Evolutionary conservation across 2,888 invertebrate genomes (phyloP).

Genomic region (Diplazon laetatorius): DNA sequence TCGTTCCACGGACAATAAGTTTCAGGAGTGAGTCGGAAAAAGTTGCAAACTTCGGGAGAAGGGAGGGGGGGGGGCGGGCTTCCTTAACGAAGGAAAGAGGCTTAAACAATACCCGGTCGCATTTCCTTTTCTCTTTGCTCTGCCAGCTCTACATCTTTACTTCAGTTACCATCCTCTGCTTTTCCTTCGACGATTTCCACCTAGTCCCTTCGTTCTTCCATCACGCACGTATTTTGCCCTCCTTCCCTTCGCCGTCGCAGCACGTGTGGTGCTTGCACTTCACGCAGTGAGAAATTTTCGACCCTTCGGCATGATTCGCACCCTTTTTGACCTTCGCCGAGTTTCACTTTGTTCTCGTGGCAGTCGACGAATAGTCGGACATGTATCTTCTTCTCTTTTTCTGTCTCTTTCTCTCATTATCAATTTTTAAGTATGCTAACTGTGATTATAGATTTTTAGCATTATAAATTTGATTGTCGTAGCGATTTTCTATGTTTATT

Average conservation of each 20-base stretch:
- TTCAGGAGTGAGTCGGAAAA: conserved; percentile 66
- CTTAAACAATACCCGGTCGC: conserved; percentile 71
- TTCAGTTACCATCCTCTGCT: not conserved
- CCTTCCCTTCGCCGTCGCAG: too few relatives aligned
- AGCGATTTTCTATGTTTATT: too few relatives aligned
- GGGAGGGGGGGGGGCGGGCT: too few relatives aligned
- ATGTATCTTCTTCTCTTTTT: too few relatives aligned
- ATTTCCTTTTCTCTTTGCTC: conserved; percentile 41
- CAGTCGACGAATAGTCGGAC: conserved; percentile 31
- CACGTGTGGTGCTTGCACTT: not conserved
- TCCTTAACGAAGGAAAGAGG: conserved; percentile 70
- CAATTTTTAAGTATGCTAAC: too few relatives aligned
- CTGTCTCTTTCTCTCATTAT: too few relatives aligned
- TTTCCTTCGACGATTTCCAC: conserved; percentile 18
- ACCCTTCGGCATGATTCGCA: conserved; percentile 40
- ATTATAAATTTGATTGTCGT: too few relatives aligned
- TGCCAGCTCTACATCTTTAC: conserved; percentile 2
- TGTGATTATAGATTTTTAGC: too few relatives aligned
- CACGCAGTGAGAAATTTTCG: conserved; percentile 17
- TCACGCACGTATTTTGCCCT: conserved; percentile 27
- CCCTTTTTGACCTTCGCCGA: conserved; percentile 32
- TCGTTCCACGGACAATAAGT: conserved; percentile 62
- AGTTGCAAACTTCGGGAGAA: conserved; percentile 72
- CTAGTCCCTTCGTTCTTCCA: conserved; percentile 25
- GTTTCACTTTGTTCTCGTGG: conserved; percentile 7